Evolutionary conservation across 2,888 invertebrate genomes (phyloP).

Genomic region (Stenoptilia bipunctidactyla): DNA sequence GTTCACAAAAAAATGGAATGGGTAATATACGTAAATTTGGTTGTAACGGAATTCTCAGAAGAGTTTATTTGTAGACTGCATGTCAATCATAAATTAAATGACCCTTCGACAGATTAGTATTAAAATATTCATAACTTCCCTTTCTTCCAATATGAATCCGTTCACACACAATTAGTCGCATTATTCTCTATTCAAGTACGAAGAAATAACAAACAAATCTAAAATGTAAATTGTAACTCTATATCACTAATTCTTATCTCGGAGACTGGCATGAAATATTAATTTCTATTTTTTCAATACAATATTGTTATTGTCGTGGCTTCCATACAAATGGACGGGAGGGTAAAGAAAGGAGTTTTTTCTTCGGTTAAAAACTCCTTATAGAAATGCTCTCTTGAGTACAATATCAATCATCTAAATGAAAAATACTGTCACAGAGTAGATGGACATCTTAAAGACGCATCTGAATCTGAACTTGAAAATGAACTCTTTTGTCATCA

Average conservation of each 20-base stretch:
- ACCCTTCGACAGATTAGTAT: constrained; percentile 17
- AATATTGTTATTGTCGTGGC: constrained; percentile 59
- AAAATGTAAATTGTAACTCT: constrained; percentile 58
- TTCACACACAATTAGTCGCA: constrained; percentile 69
- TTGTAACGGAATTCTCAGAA: no score
- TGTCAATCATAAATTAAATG: constrained; percentile 26
- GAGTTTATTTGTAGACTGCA: constrained; percentile 11
- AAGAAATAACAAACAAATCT: constrained; percentile 43
- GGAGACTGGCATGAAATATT: constrained; percentile 52
- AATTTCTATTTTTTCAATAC: constrained; percentile 41
- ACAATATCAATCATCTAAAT: neutral
- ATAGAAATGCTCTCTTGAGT: neutral
- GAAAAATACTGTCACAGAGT: neutral
- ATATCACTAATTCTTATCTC: constrained; percentile 51
- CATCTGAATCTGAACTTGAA: no score
- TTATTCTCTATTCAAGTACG: constrained; percentile 45
- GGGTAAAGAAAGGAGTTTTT: constrained; percentile 9
- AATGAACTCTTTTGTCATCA: no score
- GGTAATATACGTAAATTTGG: no score
- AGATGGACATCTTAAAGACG: no score
- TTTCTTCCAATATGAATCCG: constrained; percentile 18
- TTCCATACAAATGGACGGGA: constrained; percentile 17
- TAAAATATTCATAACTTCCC: constrained; percentile 34
- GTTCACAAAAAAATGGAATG: no score
- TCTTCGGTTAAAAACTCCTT: neutral